Percentiles rank a stretch among this genome's conserved stretches.
phyloP scores from a whole-genome alignment of 92 coral and sea anemone species.

The Phymanthus crucifer region DNA sequence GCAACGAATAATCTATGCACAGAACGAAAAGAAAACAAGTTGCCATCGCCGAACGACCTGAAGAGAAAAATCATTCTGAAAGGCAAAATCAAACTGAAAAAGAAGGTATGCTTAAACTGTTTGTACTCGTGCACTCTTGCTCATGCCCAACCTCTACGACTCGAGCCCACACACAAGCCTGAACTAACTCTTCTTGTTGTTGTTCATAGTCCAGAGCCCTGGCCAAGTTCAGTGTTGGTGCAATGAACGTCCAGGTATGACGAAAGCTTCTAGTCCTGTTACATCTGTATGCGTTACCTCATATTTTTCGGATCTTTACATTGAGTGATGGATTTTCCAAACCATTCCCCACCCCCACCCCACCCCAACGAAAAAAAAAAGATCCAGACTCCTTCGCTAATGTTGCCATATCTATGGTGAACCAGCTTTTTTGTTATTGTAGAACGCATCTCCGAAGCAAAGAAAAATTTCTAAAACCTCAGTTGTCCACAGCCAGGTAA shows the following conservation, averaged over 20 bases:
- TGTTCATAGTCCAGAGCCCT: slow-evolving; percentile 4
- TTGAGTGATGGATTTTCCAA: too few relatives aligned
- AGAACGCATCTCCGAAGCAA: slow-evolving; percentile 31
- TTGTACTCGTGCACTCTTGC: too few relatives aligned
- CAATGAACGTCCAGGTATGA: slow-evolving; percentile 17
- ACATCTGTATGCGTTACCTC: not conserved
- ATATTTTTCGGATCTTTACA: too few relatives aligned
- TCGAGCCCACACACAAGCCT: too few relatives aligned
- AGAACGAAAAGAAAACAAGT: slow-evolving; percentile 52
- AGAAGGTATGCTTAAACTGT: slow-evolving; percentile 47
- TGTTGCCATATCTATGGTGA: too few relatives aligned
- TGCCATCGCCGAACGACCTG: slow-evolving; percentile 79
- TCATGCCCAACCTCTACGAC: not conserved
- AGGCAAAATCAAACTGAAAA: slow-evolving; percentile 80
- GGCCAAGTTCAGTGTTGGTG: slow-evolving; percentile 25
- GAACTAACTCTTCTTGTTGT: not conserved
- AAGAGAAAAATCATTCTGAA: slow-evolving; percentile 76
- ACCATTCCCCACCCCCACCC: too few relatives aligned
- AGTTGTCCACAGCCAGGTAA: slow-evolving; percentile 35
- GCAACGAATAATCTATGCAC: slow-evolving; percentile 62
- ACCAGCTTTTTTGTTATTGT: not conserved
- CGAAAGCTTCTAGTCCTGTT: not conserved
- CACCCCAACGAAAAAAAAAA: not conserved
- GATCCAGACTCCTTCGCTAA: too few relatives aligned
- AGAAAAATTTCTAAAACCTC: slow-evolving; percentile 15